phyloP scores from a whole-genome alignment of 2,797 vertebrate genomes.

The Ctenosaura bakeri region DNA sequence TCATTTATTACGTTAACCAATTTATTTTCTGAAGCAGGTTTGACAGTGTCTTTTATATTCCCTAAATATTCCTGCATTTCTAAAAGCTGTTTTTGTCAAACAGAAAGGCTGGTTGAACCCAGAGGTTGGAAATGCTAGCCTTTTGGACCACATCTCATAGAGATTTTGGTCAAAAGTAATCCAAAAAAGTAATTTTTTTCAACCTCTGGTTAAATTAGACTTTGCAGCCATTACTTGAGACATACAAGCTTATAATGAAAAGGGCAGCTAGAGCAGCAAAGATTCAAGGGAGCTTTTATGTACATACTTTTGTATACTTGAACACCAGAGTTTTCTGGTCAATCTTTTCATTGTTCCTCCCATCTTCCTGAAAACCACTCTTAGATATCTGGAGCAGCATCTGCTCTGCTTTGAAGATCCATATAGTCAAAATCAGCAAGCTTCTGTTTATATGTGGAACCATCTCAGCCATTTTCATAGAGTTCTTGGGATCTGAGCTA shows the following conservation, averaged over 20 bases:
- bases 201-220: slow-evolving; percentile 3
- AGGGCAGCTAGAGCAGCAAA: neutral
- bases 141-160: too few species aligned
- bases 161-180: too few species aligned
- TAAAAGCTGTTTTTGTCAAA: neutral
- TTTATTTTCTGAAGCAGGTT: neutral
- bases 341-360: neutral
- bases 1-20: neutral
- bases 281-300: neutral
- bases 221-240: slow-evolving; percentile 21
- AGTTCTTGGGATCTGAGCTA: neutral
- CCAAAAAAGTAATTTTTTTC: too few species aligned
- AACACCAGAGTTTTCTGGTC: neutral
- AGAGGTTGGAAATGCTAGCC: too few species aligned
- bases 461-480: neutral
- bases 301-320: neutral
- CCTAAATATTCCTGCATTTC: neutral
- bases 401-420: neutral
- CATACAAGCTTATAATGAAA: neutral
- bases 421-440: neutral
- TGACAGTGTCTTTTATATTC: neutral
- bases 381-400: neutral
- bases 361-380: neutral
- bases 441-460: too few species aligned
- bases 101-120: neutral